Base-by-base conservation (phyloP, 2,113 vertebrate genomes). In the Plecturocebus donacophilus region DNA sequence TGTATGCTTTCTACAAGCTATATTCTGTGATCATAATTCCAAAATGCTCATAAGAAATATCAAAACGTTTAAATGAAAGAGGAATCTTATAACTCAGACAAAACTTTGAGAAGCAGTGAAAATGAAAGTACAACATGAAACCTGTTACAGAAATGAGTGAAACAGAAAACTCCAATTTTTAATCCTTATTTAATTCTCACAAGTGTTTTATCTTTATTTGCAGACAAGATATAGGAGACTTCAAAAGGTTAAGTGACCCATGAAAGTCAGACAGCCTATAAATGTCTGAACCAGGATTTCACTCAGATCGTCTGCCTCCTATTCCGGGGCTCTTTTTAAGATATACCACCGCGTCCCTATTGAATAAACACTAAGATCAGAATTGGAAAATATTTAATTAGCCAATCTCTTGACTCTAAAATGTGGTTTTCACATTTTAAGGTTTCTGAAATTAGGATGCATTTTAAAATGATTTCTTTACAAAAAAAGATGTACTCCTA, bases 401-500 rank as follows among this genome's bases (percentile, higher is more conserved):
- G 16, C 30, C 35, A 80, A 77, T 58, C 17, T 42, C 49, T 81
- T 42, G 54, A 71, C 56, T 84, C 45, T 84, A 71, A 83, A 68
- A 27, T 30, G 35, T 13, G 9, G 70, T 85, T 92, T 82, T 84
- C 30, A 40, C 47, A 71, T 47, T 90, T 89, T 84, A 85, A 96
- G 58, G 10, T 84, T 81, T 93, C 32, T 76, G 40, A 96, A 92
- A 23, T 58, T 56, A 81, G 21, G 11, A 77, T 81, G 9, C 49
- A 47, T 88, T 49, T 86, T 56, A 81, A 90, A 90, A 71, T 84
- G 17, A 38, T 79, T 92, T 86, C 32, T 71, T 86, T 64, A 4
- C 9, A 91, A 86, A 79, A 91, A 89, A 40, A 32, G 20, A 86
- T 42, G 64, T 38, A 35, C 16, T 68, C 21, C 42, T 32, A 89